Evolutionary conservation across 2,888 invertebrate species (phyloP).

Genomic region (Atrina japonica): DNA sequence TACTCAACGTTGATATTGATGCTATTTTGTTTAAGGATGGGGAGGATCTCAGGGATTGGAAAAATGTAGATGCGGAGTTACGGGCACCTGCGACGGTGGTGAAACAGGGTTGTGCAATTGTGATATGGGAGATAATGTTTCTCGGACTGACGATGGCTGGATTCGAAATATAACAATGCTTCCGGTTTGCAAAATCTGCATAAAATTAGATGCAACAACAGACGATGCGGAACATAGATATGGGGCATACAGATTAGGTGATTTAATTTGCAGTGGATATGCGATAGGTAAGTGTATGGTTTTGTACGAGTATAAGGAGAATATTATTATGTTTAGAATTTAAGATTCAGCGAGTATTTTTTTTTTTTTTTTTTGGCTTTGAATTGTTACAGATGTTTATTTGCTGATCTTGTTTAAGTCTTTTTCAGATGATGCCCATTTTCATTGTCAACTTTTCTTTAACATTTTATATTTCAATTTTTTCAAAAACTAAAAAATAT

Average conservation of each 20-base stretch:
- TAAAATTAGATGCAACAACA: slow-evolving; percentile 45
- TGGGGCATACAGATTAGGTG: slow-evolving; percentile 40
- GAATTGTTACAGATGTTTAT: no score
- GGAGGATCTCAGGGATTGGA: slow-evolving; percentile 55
- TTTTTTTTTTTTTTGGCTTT: no score
- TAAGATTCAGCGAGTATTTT: no score
- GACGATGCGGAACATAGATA: slow-evolving; percentile 9
- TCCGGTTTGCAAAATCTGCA: slow-evolving; percentile 55
- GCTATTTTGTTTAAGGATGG: slow-evolving; percentile 46
- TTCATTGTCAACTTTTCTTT: no score
- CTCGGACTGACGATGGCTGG: slow-evolving; percentile 43
- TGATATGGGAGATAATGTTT: slow-evolving; percentile 54
- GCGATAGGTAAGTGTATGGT: slow-evolving; percentile 42
- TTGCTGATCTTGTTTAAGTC: no score
- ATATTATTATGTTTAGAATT: no score
- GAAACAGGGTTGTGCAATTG: slow-evolving; percentile 63
- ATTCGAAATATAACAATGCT: slow-evolving; percentile 46
- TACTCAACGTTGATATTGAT: no score
- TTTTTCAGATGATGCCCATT: no score
- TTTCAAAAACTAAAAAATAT: no score
- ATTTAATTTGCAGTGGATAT: slow-evolving; percentile 45
- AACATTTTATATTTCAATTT: no score
- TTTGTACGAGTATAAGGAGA: not conserved
- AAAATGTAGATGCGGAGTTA: slow-evolving; percentile 68
- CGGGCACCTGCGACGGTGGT: slow-evolving; percentile 61